Base-by-base conservation (phyloP, 1,140 invertebrate species). In the Hydropsyche tenuis region DNA sequence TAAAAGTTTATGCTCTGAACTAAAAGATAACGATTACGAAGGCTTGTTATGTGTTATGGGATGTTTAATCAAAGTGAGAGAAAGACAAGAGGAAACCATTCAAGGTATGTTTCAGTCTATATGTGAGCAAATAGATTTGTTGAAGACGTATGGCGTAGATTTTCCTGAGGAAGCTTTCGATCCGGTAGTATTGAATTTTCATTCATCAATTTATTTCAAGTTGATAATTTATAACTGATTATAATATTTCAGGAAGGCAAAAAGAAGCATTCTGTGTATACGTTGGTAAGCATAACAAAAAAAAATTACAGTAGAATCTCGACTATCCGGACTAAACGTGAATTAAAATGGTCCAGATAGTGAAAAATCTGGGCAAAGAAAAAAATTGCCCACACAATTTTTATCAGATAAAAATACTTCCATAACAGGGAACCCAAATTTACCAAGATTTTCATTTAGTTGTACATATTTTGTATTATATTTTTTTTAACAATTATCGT, bases 81-180 rank as follows among this genome's bases (percentile, higher is more conserved):
- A 88, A 16, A 85, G 88, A 64, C 84, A 87, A 74, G 80, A 84
- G 60, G 84, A 82, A 12, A 81, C 81, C 11, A 90, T 89, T 1
- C 88, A 90, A 72, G 86, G 85, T 14, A 93, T 96, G 91, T 95
- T 96, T 75, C 92, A 92, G 48, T 93, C 94, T 0, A 82, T 96
- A 0, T 88, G 92, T 80, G 89, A 95, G 65, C 92, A 90, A 51
- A 92, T 94, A 62, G 88, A 92, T 64, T 81, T 94, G 1, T 82
- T 95, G 0, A 89, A 88, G 73, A 82, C 86, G 2, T 94, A 94
- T 76, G 88, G 91, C n/a, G 90, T 94, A 0, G 89, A 91, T 74
- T 91, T 94, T 74, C 85, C 86, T 0, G 90, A 93, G 78, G 88
- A 88, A 42, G 85, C 86, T 9, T 84, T 87, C 74, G 85, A 88